Conservation (phyloP, 2,888 invertebrate genomes). For the Oithona nana region DNA sequence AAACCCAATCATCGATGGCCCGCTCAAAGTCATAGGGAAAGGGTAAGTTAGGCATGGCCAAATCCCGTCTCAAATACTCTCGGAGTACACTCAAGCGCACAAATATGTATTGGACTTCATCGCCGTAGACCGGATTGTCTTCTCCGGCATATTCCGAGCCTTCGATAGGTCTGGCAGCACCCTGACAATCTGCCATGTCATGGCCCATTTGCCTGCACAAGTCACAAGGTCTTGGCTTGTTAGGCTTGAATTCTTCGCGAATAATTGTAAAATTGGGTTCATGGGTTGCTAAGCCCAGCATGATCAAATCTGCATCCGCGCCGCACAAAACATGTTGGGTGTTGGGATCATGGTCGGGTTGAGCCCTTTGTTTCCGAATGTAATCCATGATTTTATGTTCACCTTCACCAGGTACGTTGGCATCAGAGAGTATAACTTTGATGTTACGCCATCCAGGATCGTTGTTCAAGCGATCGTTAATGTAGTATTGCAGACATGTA, state of each 20-base stretch:
- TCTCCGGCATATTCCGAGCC: background rate
- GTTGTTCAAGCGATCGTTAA: conserved; percentile 71
- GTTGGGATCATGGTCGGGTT: conserved; percentile 90
- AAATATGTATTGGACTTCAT: conserved; percentile 73
- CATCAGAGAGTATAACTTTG: conserved; percentile 86
- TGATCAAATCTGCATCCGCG: conserved; percentile 93
- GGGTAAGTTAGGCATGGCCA: conserved; percentile 75
- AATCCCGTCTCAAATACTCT: conserved; percentile 67
- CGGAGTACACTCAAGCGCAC: conserved; percentile 76
- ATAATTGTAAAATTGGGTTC: conserved; percentile 98
- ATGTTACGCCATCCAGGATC: conserved; percentile 88
- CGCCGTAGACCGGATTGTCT: conserved; percentile 21
- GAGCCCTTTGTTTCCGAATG: conserved; percentile 76
- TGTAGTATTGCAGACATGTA: conserved; percentile 53
- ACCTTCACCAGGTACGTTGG: conserved; percentile 87
- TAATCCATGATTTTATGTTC: conserved; percentile 99
- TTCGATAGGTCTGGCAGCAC: background rate
- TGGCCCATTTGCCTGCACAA: conserved; percentile 53
- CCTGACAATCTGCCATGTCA: conserved; percentile 32
- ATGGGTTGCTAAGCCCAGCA: conserved; percentile 94
- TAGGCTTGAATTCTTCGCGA: conserved; percentile 93
- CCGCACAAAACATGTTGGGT: conserved; percentile 94
- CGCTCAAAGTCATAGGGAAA: conserved; percentile 88
- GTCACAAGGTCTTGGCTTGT: conserved; percentile 85
- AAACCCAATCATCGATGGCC: conserved; percentile 89